A percentile compares a stretch with the other conserved stretches of the same genome.
phyloP scores from a whole-genome alignment of 2,888 invertebrate species.

The Autographa pulchrina region DNA sequence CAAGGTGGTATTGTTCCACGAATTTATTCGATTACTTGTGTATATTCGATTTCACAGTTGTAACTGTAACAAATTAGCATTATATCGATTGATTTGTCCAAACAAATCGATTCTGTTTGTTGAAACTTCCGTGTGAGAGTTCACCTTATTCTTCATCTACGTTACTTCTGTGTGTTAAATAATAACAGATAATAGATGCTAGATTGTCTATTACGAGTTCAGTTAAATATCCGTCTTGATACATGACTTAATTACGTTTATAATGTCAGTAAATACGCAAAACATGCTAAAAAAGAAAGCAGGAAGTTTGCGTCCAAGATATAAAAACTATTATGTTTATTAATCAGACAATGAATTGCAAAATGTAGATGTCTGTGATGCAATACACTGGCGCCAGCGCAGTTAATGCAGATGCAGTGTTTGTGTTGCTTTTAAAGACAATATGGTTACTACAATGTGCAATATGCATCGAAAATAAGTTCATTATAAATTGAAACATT shows the following conservation, averaged over 20 bases:
- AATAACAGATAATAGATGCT: not conserved
- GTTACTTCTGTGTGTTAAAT: conserved; percentile 21
- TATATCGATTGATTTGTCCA: conserved; percentile 47
- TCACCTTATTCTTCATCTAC: conserved; percentile 25
- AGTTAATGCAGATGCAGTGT: conserved; percentile 6
- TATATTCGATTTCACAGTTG: conserved; percentile 40
- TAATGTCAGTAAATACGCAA: conserved; percentile 11
- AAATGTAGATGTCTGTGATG: conserved; percentile 6
- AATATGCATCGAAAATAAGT: not conserved
- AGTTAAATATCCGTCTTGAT: not conserved
- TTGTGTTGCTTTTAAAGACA: not conserved
- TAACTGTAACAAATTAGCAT: conserved; percentile 51
- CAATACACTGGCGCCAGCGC: not conserved
- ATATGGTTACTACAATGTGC: not conserved
- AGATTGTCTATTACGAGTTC: not conserved
- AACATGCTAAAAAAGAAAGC: conserved; percentile 35
- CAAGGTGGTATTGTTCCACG: conserved; percentile 32
- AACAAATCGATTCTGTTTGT: conserved; percentile 50
- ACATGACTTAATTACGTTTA: conserved; percentile 12
- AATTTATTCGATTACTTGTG: conserved; percentile 28
- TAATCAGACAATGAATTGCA: conserved; percentile 13
- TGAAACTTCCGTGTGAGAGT: conserved; percentile 54
- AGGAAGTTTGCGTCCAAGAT: conserved; percentile 5
- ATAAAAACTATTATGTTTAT: conserved; percentile 8
- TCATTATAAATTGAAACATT: too few relatives aligned